Percentiles rank a stretch among this genome's conserved stretches.
Evolutionary conservation across 2,888 invertebrate genomes (phyloP).

Genomic region (Cataglyphis albicans): DNA sequence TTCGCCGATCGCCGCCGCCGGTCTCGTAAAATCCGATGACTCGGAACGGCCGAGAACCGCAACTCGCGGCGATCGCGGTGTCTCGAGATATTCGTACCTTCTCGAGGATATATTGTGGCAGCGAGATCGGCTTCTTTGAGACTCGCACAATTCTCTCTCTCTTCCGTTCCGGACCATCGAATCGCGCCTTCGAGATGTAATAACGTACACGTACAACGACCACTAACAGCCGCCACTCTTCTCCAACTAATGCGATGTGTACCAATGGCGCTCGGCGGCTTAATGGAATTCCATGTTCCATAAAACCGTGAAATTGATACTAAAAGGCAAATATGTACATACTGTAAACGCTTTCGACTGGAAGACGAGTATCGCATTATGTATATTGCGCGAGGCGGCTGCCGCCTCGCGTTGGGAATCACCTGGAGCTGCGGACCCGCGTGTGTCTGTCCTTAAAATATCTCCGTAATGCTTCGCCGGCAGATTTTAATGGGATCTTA

Average conservation of each 20-base stretch:
- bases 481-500: slow-evolving; percentile 44
- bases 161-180: slow-evolving; percentile 52
- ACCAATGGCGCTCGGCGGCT: slow-evolving; percentile 48
- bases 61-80: slow-evolving; percentile 17
- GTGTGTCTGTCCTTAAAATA: slow-evolving; percentile 38
- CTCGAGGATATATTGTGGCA: slow-evolving; percentile 40
- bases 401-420: slow-evolving; percentile 43
- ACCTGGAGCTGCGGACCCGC: slow-evolving; percentile 33
- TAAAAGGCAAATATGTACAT: slow-evolving; percentile 54
- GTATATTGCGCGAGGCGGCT: slow-evolving; percentile 36
- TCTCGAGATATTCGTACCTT: slow-evolving; percentile 40
- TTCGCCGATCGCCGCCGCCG: slow-evolving; percentile 29
- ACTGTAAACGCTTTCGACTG: slow-evolving; percentile 49
- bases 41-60: slow-evolving; percentile 11
- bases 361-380: slow-evolving; percentile 51
- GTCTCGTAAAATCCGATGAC: slow-evolving; percentile 46
- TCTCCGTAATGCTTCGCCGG: background rate
- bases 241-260: slow-evolving; percentile 49
- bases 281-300: slow-evolving; percentile 57
- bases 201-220: slow-evolving; percentile 51
- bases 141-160: slow-evolving; percentile 30
- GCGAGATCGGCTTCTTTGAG: slow-evolving; percentile 51
- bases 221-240: slow-evolving; percentile 51
- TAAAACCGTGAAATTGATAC: slow-evolving; percentile 55
- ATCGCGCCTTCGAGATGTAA: slow-evolving; percentile 53